Percentiles rank a stretch among this genome's conserved stretches.
phyloP scores from a whole-genome alignment of 2,797 vertebrate species.

The Periparus ater region DNA sequence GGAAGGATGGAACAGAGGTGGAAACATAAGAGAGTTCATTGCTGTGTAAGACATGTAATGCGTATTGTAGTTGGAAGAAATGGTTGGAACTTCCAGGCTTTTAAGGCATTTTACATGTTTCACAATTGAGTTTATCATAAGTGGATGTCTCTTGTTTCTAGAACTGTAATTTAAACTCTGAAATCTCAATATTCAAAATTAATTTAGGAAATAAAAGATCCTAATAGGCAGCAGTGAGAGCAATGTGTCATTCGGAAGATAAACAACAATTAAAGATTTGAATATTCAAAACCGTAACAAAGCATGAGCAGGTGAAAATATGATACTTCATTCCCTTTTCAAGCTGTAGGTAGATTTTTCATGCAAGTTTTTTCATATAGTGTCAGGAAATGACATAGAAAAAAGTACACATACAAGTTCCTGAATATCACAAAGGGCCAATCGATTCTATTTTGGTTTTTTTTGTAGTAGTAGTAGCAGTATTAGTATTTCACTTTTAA shows the following conservation, averaged over 20 bases:
- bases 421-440: not conserved
- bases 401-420: not conserved
- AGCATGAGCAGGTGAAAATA: not conserved
- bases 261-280: not conserved
- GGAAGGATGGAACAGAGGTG: not conserved
- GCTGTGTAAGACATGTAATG: not conserved
- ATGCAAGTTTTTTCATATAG: not conserved
- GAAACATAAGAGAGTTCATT: not conserved
- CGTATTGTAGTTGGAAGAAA: not conserved
- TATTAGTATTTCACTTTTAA: not conserved
- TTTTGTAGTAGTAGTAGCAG: too few species aligned
- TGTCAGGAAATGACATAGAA: not conserved
- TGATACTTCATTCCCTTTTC: not conserved
- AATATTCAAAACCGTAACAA: not conserved
- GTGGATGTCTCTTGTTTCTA: not conserved
- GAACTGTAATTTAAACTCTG: not conserved
- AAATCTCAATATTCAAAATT: not conserved
- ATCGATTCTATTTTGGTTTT: not conserved
- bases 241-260: not conserved
- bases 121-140: not conserved
- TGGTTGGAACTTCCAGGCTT: not conserved
- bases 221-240: not conserved
- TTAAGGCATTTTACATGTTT: not conserved
- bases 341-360: not conserved
- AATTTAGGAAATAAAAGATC: not conserved